Conservation (phyloP, 2,888 invertebrate genomes). For the Embidobia sp. region DNA sequence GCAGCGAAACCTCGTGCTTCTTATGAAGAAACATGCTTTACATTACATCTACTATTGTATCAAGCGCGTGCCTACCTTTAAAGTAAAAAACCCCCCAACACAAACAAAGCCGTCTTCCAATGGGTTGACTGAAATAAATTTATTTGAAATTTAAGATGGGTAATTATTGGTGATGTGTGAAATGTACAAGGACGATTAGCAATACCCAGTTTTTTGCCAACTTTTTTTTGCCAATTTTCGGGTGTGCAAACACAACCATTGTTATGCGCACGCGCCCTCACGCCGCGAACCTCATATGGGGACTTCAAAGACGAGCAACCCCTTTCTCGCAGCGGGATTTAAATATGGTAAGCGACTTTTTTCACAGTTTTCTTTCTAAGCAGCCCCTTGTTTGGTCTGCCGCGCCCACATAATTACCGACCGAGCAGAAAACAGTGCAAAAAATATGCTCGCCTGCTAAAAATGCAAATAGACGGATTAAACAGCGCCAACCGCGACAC, state of each 20-base stretch:
- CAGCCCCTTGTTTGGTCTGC: conserved; percentile 79
- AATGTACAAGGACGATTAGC: conserved; percentile 41
- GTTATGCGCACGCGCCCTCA: conserved; percentile 70
- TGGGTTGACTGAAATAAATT: conserved; percentile 12
- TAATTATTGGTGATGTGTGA: conserved; percentile 26
- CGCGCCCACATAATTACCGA: conserved; percentile 81
- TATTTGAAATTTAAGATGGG: conserved; percentile 25
- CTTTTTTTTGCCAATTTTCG: conserved; percentile 65
- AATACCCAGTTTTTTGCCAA: conserved; percentile 24
- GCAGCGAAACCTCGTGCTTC: too few relatives aligned
- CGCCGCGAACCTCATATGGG: conserved; percentile 52
- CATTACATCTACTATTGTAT: too few relatives aligned
- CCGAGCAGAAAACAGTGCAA: conserved; percentile 74
- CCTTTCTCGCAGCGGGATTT: conserved; percentile 73
- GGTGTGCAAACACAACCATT: conserved; percentile 79
- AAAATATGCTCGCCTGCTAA: conserved; percentile 68
- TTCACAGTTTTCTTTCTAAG: conserved; percentile 67
- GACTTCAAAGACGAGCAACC: conserved; percentile 65
- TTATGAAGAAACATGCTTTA: too few relatives aligned
- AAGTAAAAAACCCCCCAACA: too few relatives aligned
- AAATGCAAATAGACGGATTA: conserved; percentile 37
- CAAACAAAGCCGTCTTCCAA: too few relatives aligned
- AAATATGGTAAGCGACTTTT: conserved; percentile 74
- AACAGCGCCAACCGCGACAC: conserved; percentile 41
- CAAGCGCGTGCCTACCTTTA: too few relatives aligned